A percentile compares a stretch with the other conserved stretches of the same genome.
Evolutionary conservation across 2,113 vertebrate genomes (phyloP).

Genomic region (Sardina pilchardus): DNA sequence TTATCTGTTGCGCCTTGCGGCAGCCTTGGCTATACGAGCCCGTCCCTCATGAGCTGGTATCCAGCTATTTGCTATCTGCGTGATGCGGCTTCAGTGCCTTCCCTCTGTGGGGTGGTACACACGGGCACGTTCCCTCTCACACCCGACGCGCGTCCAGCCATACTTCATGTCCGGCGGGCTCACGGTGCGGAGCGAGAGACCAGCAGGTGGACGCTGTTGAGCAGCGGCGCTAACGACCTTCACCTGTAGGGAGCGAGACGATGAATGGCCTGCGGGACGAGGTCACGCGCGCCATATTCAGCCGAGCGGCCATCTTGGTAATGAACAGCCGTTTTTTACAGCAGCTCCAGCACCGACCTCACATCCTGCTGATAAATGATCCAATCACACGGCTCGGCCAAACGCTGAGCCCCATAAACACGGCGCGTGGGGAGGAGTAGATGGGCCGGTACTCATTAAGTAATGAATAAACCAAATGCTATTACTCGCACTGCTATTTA

Average conservation of each 20-base stretch:
- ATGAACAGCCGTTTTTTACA: slow-evolving; percentile 16
- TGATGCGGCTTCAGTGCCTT: background rate
- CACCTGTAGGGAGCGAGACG: background rate
- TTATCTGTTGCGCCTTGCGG: background rate
- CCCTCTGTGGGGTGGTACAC: background rate
- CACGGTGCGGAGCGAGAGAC: background rate
- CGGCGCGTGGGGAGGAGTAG: background rate
- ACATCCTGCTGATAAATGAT: slow-evolving; percentile 12
- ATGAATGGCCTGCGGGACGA: background rate
- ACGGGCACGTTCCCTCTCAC: background rate
- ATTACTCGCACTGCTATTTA: background rate
- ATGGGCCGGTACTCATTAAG: background rate
- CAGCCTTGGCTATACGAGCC: background rate
- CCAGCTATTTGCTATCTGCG: background rate
- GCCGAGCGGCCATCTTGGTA: background rate
- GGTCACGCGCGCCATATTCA: slow-evolving; percentile 3
- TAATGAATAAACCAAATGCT: slow-evolving; percentile 15
- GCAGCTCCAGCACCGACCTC: background rate
- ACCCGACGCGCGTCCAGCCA: background rate
- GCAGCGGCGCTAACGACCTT: background rate
- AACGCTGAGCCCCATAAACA: background rate
- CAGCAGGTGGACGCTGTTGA: slow-evolving; percentile 2
- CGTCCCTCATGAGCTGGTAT: background rate
- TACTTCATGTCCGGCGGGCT: background rate
- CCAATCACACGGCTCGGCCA: background rate